Conservation (phyloP, 2,888 invertebrate genomes). For the Dasysyrphus tricinctus region DNA sequence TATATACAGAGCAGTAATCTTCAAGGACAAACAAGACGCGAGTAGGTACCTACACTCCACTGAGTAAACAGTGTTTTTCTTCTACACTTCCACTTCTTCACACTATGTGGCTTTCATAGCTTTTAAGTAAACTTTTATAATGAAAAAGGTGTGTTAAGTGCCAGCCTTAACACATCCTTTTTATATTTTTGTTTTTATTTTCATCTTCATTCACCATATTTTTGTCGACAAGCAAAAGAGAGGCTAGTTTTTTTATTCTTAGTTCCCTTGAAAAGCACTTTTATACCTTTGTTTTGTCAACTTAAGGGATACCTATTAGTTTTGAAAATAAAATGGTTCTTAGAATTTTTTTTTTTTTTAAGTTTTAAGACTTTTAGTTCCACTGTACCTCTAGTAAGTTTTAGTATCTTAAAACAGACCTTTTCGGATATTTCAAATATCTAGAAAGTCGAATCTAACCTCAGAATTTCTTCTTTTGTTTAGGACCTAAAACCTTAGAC, state of each 20-base stretch:
- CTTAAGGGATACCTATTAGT: slow-evolving; percentile 9
- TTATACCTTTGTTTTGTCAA: not conserved
- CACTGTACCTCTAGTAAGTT: too few species aligned
- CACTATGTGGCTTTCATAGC: slow-evolving; percentile 20
- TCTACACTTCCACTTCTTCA: slow-evolving; percentile 18
- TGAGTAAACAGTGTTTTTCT: slow-evolving; percentile 4
- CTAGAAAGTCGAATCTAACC: too few species aligned
- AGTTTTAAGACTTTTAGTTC: not conserved
- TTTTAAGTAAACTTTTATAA: slow-evolving; percentile 67
- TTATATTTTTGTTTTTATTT: slow-evolving; percentile 26
- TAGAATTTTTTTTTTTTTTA: not conserved
- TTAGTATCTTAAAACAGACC: too few species aligned
- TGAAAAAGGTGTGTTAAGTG: slow-evolving; percentile 69
- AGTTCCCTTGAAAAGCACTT: not conserved
- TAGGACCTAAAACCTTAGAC: too few species aligned
- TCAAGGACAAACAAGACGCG: slow-evolving; percentile 65
- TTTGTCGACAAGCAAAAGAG: slow-evolving; percentile 51
- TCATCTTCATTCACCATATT: slow-evolving; percentile 27
- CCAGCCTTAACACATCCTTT: slow-evolving; percentile 35
- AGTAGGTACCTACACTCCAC: not conserved
- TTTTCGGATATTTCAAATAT: too few species aligned
- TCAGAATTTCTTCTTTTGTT: too few species aligned
- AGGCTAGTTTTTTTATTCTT: not conserved
- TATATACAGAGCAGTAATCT: slow-evolving; percentile 13
- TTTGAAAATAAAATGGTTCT: not conserved